phyloP scores from a whole-genome alignment of 2,888 invertebrate species.

The Drosophila austrosaltans region DNA sequence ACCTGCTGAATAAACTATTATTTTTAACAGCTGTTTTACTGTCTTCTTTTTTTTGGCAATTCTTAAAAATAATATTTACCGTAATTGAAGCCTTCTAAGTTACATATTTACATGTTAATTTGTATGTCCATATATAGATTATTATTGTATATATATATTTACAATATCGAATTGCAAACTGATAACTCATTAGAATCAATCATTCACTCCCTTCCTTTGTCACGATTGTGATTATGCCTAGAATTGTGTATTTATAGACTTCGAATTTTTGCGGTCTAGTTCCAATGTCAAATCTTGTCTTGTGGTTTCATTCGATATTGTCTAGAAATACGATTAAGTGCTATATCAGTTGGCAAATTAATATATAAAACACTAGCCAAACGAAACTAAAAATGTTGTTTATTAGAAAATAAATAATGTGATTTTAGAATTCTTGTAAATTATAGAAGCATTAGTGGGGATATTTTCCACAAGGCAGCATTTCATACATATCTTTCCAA shows the following conservation, averaged over 20 bases:
- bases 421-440: too few relatives aligned
- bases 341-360: background rate
- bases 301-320: constrained; percentile 27
- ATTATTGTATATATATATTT: background rate
- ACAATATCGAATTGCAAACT: constrained; percentile 9
- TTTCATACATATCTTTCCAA: too few relatives aligned
- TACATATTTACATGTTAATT: background rate
- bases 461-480: too few relatives aligned
- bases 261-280: constrained; percentile 31
- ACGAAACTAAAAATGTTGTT: too few relatives aligned
- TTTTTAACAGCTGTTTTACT: background rate
- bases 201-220: background rate
- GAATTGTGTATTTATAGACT: constrained; percentile 20
- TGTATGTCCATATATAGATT: background rate
- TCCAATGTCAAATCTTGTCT: constrained; percentile 18
- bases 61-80: background rate
- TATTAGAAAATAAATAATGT: too few relatives aligned
- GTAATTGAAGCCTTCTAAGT: constrained; percentile 3
- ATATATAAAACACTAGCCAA: background rate
- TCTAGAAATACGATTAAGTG: constrained; percentile 22
- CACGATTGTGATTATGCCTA: background rate
- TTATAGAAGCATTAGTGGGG: too few relatives aligned
- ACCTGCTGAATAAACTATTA: constrained; percentile 3
- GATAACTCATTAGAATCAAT: constrained; percentile 12
- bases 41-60: background rate